Conservation (phyloP, 2,888 invertebrate species). For the Neelides folsomi region DNA sequence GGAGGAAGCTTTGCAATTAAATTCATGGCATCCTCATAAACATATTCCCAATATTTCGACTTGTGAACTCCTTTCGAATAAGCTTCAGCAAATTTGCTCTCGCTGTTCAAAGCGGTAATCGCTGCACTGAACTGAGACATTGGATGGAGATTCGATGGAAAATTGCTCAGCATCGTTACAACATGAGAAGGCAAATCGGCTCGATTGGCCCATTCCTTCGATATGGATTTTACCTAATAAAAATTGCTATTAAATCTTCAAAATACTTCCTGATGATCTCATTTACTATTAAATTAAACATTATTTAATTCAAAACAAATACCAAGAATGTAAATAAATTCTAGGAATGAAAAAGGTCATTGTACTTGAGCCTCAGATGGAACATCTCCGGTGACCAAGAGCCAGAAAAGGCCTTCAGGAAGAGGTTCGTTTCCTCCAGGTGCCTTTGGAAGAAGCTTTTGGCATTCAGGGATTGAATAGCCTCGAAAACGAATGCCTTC, state of each 20-base stretch:
- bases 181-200: constrained; percentile 86
- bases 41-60: constrained; percentile 80
- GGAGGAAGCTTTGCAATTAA: constrained; percentile 88
- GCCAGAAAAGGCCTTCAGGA: constrained; percentile 90
- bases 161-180: constrained; percentile 81
- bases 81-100: constrained; percentile 81
- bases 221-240: constrained; percentile 48
- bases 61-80: constrained; percentile 79
- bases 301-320: neutral
- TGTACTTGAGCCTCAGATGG: constrained; percentile 64
- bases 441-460: constrained; percentile 71
- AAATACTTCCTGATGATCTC: neutral
- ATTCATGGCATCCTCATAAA: constrained; percentile 88
- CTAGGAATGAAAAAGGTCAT: neutral
- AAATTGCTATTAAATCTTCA: too few relatives aligned
- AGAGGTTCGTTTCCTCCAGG: constrained; percentile 67
- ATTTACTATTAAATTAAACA: neutral
- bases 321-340: neutral
- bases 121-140: constrained; percentile 91
- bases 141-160: constrained; percentile 78
- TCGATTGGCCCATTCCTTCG: constrained; percentile 70
- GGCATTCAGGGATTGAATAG: constrained; percentile 82
- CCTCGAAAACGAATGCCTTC: constrained; percentile 93
- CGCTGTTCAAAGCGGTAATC: constrained; percentile 77
- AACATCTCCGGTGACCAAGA: constrained; percentile 74